Percentiles rank a stretch among this genome's conserved stretches.
phyloP scores from a whole-genome alignment of 1,140 invertebrate genomes.

The Ylistrum balloti region DNA sequence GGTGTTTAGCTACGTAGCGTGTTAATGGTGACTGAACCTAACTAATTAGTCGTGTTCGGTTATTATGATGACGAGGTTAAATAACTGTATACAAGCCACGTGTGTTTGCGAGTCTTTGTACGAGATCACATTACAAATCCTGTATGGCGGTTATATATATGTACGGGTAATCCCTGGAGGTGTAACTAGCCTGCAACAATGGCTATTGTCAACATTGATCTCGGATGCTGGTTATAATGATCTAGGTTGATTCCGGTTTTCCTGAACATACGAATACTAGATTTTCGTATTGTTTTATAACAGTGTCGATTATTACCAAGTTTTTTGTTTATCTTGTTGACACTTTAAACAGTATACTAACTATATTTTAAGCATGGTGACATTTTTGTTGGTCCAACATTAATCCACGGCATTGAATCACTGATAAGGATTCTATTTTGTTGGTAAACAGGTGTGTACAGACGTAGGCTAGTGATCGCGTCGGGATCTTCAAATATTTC shows the following conservation, averaged over 20 bases:
- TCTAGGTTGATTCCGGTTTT: not conserved
- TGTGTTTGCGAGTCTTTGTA: not conserved
- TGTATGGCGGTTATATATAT: not conserved
- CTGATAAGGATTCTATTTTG: too few species aligned
- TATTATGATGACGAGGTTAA: not conserved
- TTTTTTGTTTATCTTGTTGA: too few species aligned
- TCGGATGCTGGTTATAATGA: not conserved
- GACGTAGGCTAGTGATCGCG: too few species aligned
- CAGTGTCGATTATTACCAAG: too few species aligned
- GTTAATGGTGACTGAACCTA: not conserved
- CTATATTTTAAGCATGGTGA: too few species aligned
- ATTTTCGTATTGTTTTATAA: too few species aligned
- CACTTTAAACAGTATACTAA: too few species aligned
- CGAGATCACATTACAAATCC: not conserved
- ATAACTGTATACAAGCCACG: not conserved
- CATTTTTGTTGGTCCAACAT: too few species aligned
- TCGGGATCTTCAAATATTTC: too few species aligned
- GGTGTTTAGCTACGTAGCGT: not conserved
- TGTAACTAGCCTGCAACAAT: not conserved
- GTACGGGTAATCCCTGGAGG: not conserved
- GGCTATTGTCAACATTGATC: not conserved
- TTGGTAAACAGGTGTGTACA: too few species aligned
- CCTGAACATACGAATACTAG: not conserved
- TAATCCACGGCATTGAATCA: too few species aligned
- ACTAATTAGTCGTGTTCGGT: not conserved